Evolutionary conservation across 1,140 invertebrate genomes (phyloP), one percentile per base, ranked within the genome.

Genomic region (Orchestia grillus): DNA sequence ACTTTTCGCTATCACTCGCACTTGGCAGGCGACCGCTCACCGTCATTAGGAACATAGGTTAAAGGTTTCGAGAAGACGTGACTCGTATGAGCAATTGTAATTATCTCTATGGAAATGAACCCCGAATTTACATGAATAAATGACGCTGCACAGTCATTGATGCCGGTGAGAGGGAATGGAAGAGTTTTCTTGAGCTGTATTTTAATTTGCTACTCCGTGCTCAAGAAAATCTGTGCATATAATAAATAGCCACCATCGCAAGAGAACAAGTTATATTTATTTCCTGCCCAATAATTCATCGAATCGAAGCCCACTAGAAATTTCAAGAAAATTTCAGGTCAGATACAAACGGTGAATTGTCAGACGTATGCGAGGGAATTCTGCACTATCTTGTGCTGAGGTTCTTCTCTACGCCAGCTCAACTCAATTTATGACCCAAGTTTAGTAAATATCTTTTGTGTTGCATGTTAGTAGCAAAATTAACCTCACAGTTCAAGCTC

Each of bases 21-120:
- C n/a, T 90, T 90, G 88, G 42, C 88, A 90, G 88, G 88, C 88
- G 41, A 41, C n/a, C 15, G 36, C 88, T 90, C 88, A 36, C 88
- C 88, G 88, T 90, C 88, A 90, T 90, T 90, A 90, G 88, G 88
- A 90, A 90, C 88, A 90, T 90, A 94, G 44, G 92, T 94, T 94
- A 47, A 94, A 94, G 44, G 92, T 42, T 94, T 94, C 43, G 43
- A 40, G 44, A 44, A 44, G 44, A 47, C 92, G 92, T 94, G 92
- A 94, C 44, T 44, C 44, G 92, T 47, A 44, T 94, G 43, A 45
- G 43, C 92, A 94, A 94, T 94, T 45, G 44, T 44, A 94, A 94
- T 94, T 94, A 94, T 45, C 43, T n/a, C 15, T 94, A 94, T 94
- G 92, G 92, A 94, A 94, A 94, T 94, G 92, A 94, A 94, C 92